A percentile compares a stretch with the other conserved stretches of the same genome.
Evolutionary conservation across 2,113 vertebrate genomes (phyloP).

Genomic region (Neogobius melanostomus): DNA sequence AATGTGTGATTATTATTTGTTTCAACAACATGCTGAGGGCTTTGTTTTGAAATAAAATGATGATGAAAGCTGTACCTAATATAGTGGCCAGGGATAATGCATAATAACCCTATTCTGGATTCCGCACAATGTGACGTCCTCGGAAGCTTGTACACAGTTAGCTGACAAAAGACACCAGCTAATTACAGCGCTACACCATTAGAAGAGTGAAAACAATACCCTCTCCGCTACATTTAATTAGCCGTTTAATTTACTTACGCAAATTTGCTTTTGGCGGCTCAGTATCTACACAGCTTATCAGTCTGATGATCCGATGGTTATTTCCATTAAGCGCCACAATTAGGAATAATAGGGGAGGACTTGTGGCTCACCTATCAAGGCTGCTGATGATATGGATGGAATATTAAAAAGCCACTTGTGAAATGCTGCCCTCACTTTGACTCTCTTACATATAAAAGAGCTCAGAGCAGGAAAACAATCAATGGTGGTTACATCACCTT

Average conservation of each 20-base stretch:
- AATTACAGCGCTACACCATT: slow-evolving; percentile 18
- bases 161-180: slow-evolving; percentile 4
- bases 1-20: too few species aligned
- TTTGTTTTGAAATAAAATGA: not conserved
- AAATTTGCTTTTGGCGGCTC: slow-evolving; percentile 30
- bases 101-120: not conserved
- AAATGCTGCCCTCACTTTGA: slow-evolving; percentile 6
- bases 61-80: not conserved
- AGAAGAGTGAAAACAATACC: slow-evolving; percentile 10
- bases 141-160: not conserved
- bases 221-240: slow-evolving; percentile 31
- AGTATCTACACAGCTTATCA: slow-evolving; percentile 27
- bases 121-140: not conserved
- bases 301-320: slow-evolving; percentile 37
- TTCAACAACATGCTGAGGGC: too few species aligned
- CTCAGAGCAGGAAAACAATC: slow-evolving; percentile 12
- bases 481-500: slow-evolving; percentile 5
- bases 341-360: slow-evolving; percentile 16
- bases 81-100: not conserved
- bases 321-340: slow-evolving; percentile 27
- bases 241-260: slow-evolving; percentile 37
- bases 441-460: not conserved
- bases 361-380: slow-evolving; percentile 15
- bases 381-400: not conserved
- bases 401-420: slow-evolving; percentile 3